phyloP scores from a whole-genome alignment of 1,140 invertebrate species.

The Meloidogyne chitwoodi region DNA sequence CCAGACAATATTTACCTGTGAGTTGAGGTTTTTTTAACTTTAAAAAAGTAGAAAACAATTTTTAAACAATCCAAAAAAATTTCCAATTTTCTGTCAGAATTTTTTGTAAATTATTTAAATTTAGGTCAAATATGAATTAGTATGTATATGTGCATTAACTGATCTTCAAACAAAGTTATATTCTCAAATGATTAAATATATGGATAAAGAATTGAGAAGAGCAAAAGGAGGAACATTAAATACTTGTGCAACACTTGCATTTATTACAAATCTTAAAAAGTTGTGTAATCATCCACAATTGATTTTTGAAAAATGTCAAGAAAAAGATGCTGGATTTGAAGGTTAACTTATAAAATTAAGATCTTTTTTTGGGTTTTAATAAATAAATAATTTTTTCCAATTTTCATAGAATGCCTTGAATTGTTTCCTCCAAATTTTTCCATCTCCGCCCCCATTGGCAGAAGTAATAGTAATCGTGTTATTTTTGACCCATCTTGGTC shows the following conservation, averaged over 20 bases:
- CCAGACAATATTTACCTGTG: slow-evolving; percentile 91
- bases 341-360: too few species aligned
- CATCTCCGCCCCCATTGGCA: neutral
- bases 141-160: slow-evolving; percentile 87
- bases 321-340: slow-evolving; percentile 79
- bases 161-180: slow-evolving; percentile 72
- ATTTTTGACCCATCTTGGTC: slow-evolving; percentile 62
- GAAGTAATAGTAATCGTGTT: slow-evolving; percentile 59
- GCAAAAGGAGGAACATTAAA: slow-evolving; percentile 61
- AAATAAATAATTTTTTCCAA: neutral
- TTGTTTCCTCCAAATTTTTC: slow-evolving; percentile 73
- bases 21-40: slow-evolving; percentile 65
- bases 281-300: slow-evolving; percentile 96
- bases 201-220: slow-evolving; percentile 70
- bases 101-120: neutral
- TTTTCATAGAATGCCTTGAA: slow-evolving; percentile 66
- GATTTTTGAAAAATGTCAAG: slow-evolving; percentile 80
- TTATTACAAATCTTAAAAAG: slow-evolving; percentile 93
- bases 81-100: too few species aligned
- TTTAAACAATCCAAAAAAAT: neutral
- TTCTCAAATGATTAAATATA: slow-evolving; percentile 79
- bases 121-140: slow-evolving; percentile 73
- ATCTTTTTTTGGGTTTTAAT: too few species aligned
- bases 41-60: too few species aligned
- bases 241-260: slow-evolving; percentile 75